Percentiles rank a stretch among this genome's conserved stretches.
Evolutionary conservation across 35 echinoderm and acorn worm species (phyloP).

Genomic region (Strongylocentrotus purpuratus): DNA sequence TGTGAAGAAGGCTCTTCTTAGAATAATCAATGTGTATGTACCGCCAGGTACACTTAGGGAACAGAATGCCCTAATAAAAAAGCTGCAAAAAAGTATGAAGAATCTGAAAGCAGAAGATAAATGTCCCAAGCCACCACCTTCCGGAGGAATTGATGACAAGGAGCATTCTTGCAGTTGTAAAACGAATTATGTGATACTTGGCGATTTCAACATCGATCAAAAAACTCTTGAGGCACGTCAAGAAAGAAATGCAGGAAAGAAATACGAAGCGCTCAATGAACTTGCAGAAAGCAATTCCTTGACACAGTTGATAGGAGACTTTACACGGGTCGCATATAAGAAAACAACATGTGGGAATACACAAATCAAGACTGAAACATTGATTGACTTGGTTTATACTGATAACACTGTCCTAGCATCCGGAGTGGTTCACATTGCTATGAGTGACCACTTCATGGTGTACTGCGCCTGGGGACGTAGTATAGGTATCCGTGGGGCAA

Average conservation of each 20-base stretch:
- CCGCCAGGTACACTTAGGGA: background rate
- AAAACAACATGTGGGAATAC: background rate
- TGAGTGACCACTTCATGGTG: conserved; percentile 24
- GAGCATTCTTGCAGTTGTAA: background rate
- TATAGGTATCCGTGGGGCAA: background rate
- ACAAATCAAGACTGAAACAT: background rate
- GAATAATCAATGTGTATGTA: background rate
- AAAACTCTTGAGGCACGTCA: no score
- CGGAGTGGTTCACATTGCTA: background rate
- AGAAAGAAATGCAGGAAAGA: background rate
- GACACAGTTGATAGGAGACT: background rate
- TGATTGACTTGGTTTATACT: background rate
- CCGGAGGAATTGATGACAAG: background rate
- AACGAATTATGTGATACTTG: conserved; percentile 1
- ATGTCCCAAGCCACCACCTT: background rate
- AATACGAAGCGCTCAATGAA: background rate
- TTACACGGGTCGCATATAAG: background rate
- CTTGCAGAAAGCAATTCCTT: background rate
- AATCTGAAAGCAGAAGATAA: background rate
- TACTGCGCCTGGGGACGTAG: background rate
- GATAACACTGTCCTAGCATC: background rate
- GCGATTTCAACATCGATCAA: background rate
- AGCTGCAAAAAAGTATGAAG: background rate
- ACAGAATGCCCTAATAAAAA: background rate
- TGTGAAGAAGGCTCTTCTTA: background rate